phyloP scores from a whole-genome alignment of 2,113 vertebrate species.

The Baryphthengus martii region DNA sequence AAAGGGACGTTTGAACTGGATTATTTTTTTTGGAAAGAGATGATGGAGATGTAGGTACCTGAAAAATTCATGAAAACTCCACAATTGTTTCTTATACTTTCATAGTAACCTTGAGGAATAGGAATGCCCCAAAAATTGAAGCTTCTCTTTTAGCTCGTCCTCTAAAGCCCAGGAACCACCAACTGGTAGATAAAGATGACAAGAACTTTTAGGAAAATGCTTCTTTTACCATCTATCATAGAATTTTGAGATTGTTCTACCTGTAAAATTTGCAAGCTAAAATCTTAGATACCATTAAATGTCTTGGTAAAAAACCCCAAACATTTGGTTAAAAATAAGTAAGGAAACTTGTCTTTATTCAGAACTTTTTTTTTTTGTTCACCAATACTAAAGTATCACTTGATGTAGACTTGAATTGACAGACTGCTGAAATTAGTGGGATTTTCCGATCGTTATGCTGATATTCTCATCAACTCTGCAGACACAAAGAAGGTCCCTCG shows the following conservation, averaged over 20 bases:
- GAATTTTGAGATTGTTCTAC: background rate
- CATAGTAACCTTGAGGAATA: background rate
- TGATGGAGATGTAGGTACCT: background rate
- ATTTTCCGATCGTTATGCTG: background rate
- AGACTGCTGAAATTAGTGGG: background rate
- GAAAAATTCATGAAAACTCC: background rate
- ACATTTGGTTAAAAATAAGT: background rate
- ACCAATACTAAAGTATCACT: background rate
- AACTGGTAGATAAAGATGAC: background rate
- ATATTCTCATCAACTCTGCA: background rate
- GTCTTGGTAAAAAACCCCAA: fast-evolving
- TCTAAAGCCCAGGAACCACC: background rate
- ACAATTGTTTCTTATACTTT: background rate
- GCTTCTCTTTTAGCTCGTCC: background rate
- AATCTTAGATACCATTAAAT: background rate
- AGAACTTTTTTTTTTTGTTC: background rate
- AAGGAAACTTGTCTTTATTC: background rate
- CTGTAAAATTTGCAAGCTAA: background rate
- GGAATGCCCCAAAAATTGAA: background rate
- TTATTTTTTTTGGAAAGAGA: background rate
- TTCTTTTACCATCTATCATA: background rate
- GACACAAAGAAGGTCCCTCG: background rate
- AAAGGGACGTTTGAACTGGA: background rate
- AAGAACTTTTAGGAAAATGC: background rate
- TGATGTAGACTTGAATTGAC: background rate